A percentile compares a stretch with the other conserved stretches of the same genome.
phyloP scores from a whole-genome alignment of 2,113 vertebrate genomes.

The Myrmecophaga tridactyla region DNA sequence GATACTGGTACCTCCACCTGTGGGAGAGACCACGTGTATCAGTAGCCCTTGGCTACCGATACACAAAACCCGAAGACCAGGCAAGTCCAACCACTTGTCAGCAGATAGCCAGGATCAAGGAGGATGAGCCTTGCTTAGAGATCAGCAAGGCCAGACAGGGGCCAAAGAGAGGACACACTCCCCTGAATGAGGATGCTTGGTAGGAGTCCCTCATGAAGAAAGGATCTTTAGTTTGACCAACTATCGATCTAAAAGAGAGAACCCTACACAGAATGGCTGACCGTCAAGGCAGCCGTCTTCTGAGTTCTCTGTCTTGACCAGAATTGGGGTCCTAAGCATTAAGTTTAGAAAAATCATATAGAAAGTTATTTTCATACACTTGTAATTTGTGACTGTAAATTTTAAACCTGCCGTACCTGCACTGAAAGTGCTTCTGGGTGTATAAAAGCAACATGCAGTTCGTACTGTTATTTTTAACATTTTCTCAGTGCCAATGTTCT shows the following conservation, averaged over 20 bases:
- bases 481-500: slow-evolving; percentile 66
- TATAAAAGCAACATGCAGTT: slow-evolving; percentile 32
- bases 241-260: background rate
- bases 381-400: background rate
- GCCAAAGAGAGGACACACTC: background rate
- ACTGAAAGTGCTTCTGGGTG: background rate
- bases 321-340: background rate
- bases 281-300: rapidly evolving
- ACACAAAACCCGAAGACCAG: background rate
- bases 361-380: background rate
- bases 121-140: background rate
- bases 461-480: slow-evolving; percentile 54
- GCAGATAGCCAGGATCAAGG: background rate
- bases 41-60: no score
- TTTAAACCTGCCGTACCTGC: slow-evolving; percentile 40
- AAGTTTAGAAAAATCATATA: background rate
- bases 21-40: background rate
- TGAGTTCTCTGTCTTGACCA: background rate
- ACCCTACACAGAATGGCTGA: rapidly evolving
- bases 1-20: background rate
- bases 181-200: rapidly evolving
- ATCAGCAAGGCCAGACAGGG: background rate
- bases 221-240: background rate
- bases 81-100: background rate
- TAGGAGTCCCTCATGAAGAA: background rate